Base-by-base conservation (phyloP, 2,797 vertebrate genomes). In the Falco rusticolus region DNA sequence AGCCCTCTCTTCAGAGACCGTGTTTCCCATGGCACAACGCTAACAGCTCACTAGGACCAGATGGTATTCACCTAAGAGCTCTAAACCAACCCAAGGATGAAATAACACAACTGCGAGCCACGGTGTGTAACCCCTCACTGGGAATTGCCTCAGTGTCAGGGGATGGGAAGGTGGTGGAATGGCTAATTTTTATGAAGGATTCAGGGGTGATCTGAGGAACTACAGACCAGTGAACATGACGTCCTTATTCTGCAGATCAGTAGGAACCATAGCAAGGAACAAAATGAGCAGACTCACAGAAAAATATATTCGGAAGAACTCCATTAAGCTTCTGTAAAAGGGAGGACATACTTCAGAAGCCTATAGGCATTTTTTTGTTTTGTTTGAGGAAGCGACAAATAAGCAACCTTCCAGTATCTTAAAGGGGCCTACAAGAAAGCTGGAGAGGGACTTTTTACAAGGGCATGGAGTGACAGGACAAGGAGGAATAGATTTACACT, bases 41-140 rank as follows among this genome's bases (percentile, higher is more conserved):
- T 25, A 72, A 37, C 5, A 74, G 64, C 82, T 45, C 93, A 20
- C 71, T 5, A 66, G 81, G 89, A 87, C 15, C 78, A 90, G 68
- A 85, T 18, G 75, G 81, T 66, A 84, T 89, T 85, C 89, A 68
- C 78, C 60, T 8, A 53, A 64, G 84, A 57, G 90, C 75, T 82
- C 60, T 87, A 83, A 94, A 87, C 18, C 78, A 89, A 33, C 34
- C 1, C 17, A 85, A 92, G 93, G 90, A 74, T 92, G 68, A 92
- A 93, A 87, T 47, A 53, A 45, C 63, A 56, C 28, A 60, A 45
- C 89, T 9, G 54, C 0, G 0, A 90, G 45, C 45, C 0, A 0
- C 20, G 13, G 43, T 8, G 33, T 70, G 64, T 3, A 57, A 80
- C 22, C 45, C 57, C 64, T 64, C 69, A 7, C 64, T 11, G 82